These are phyloP conservation scores for Sciaenops ocellatus DNA, from an alignment of 2,797 vertebrate species.

Conservation along the genomic window DNA sequence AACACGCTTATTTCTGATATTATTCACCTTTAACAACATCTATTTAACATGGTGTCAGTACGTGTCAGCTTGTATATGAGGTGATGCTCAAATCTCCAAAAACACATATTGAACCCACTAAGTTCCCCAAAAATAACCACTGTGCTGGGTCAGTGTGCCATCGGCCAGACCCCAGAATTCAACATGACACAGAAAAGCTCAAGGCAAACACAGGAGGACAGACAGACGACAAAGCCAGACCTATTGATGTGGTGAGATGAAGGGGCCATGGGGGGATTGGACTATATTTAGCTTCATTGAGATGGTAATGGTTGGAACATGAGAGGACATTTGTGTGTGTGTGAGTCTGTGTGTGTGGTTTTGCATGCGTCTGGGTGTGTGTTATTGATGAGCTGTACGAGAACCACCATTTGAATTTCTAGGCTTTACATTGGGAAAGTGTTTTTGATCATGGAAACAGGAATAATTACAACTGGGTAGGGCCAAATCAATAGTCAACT, in stretches of 20 bases:
- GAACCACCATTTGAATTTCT: conserved; percentile 42
- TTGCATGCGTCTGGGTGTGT: conserved; percentile 25
- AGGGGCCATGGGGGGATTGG: conserved; percentile 65
- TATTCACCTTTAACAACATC: neutral
- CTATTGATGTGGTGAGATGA: conserved; percentile 81
- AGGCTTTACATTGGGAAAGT: conserved; percentile 32
- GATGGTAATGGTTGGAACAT: conserved; percentile 81
- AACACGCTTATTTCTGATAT: neutral
- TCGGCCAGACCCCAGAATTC: conserved; percentile 40
- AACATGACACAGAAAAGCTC: conserved; percentile 60
- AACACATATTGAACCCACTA: neutral
- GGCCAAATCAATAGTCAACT: conserved; percentile 53
- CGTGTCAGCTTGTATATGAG: neutral
- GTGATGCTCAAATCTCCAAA: conserved; percentile 15
- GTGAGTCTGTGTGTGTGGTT: conserved; percentile 10
- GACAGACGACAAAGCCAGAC: conserved; percentile 62
- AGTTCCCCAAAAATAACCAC: conserved; percentile 30
- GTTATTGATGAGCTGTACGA: conserved; percentile 28
- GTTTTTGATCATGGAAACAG: conserved; percentile 57
- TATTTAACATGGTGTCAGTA: neutral
- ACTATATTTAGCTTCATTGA: conserved; percentile 84
- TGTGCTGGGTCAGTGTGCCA: conserved; percentile 55
- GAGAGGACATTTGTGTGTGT: conserved; percentile 58
- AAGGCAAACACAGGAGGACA: conserved; percentile 47
- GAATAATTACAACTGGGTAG: conserved; percentile 52